Evolutionary conservation across 1,140 invertebrate species (phyloP).

Genomic region (Drosophila pseudoananassae): DNA sequence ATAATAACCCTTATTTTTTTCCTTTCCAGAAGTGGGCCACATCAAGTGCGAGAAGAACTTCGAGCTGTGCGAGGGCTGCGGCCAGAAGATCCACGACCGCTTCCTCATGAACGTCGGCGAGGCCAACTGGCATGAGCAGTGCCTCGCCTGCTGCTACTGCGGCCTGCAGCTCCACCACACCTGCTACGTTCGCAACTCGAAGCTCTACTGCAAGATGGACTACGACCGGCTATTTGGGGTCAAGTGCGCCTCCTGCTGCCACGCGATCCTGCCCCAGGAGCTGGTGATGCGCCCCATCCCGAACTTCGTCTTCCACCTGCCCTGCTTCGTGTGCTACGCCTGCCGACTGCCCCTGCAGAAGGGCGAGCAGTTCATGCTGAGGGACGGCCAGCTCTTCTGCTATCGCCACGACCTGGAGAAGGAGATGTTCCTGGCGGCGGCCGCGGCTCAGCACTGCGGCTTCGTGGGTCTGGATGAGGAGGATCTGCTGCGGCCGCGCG

Average conservation of each 20-base stretch:
- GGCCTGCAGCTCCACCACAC: constrained; percentile 93
- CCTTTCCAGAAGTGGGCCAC: constrained; percentile 83
- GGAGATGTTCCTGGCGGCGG: constrained; percentile 91
- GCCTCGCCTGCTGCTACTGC: constrained; percentile 95
- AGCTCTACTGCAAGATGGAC: constrained; percentile 97
- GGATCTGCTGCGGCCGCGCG: constrained; percentile 90
- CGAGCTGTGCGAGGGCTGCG: constrained; percentile 95
- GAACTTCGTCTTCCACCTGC: constrained; percentile 93
- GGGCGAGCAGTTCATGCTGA: constrained; percentile 97
- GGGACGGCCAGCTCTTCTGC: constrained; percentile 97
- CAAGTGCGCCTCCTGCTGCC: constrained; percentile 96
- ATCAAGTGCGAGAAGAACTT: constrained; percentile 89
- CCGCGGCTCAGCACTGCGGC: constrained; percentile 87
- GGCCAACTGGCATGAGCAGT: constrained; percentile 96
- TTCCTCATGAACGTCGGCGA: constrained; percentile 97
- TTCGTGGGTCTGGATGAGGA: constrained; percentile 88
- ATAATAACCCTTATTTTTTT: background rate
- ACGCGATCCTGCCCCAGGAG: constrained; percentile 94
- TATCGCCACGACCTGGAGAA: constrained; percentile 94
- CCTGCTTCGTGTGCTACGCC: constrained; percentile 95
- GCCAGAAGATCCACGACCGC: constrained; percentile 95
- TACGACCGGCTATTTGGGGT: constrained; percentile 97
- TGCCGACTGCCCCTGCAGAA: constrained; percentile 97
- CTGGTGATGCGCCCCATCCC: constrained; percentile 94
- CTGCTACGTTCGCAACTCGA: constrained; percentile 95